These are phyloP conservation scores for Pachyramphus minor DNA, from an alignment of 2,113 vertebrate genomes.

Conservation along the genomic window DNA sequence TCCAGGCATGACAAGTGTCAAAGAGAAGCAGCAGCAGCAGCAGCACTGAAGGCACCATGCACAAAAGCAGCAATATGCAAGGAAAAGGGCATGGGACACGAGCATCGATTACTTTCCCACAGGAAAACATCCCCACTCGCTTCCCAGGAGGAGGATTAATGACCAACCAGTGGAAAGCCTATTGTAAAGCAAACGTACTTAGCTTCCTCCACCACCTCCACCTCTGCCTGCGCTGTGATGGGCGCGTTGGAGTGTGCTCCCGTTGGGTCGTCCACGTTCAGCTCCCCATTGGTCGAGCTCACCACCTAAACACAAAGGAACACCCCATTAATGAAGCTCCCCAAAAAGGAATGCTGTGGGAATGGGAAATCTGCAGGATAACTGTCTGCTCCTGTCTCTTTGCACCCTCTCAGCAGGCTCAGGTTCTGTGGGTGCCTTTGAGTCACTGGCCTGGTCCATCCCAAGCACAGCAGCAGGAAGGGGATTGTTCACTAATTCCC, in stretches of 20 bases:
- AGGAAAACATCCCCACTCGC: slow-evolving; percentile 19
- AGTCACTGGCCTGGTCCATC: neutral
- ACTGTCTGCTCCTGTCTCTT: neutral
- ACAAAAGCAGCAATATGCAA: slow-evolving; percentile 59
- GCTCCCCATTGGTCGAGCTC: slow-evolving; percentile 96
- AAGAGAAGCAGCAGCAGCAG: slow-evolving; percentile 54
- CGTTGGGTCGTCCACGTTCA: slow-evolving; percentile 91
- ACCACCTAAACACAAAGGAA: slow-evolving; percentile 85
- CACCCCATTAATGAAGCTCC: rapidly evolving
- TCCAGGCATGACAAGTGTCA: slow-evolving; percentile 50
- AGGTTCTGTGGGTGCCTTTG: neutral
- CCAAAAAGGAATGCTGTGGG: neutral
- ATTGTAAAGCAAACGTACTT: slow-evolving; percentile 85
- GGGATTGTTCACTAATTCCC: neutral
- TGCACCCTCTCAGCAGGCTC: neutral
- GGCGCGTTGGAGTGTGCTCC: slow-evolving; percentile 91
- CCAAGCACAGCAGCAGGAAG: neutral
- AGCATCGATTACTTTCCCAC: slow-evolving; percentile 46
- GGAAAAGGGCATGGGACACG: slow-evolving; percentile 47
- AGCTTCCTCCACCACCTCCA: slow-evolving; percentile 97
- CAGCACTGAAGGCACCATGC: slow-evolving; percentile 69
- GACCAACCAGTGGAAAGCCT: slow-evolving; percentile 25
- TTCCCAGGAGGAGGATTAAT: slow-evolving; percentile 27
- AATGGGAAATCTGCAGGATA: neutral
- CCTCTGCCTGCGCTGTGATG: slow-evolving; percentile 91